phyloP scores from a whole-genome alignment of 2,888 invertebrate species.

The Aphodius sticticus region DNA sequence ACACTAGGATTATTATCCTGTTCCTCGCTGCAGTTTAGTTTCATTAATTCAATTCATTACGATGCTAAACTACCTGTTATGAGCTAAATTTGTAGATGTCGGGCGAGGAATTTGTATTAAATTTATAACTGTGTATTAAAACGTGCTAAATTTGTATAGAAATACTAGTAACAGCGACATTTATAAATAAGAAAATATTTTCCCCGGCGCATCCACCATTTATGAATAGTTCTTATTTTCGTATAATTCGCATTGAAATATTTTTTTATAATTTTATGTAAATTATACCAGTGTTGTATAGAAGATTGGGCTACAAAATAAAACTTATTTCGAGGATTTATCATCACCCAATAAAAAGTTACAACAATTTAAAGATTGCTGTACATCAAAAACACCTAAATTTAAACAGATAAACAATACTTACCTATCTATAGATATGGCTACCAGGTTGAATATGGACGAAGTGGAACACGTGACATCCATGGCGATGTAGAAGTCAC shows the following conservation, averaged over 20 bases:
- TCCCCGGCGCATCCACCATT: no score
- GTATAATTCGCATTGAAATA: no score
- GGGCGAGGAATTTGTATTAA: background rate
- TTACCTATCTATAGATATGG: conserved; percentile 97
- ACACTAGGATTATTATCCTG: background rate
- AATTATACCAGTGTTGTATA: no score
- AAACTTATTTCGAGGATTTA: no score
- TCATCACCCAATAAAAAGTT: no score
- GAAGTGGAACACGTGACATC: conserved; percentile 98
- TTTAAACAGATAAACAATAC: conserved; percentile 47
- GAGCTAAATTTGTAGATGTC: background rate
- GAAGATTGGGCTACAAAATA: no score
- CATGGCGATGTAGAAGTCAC: conserved; percentile 97
- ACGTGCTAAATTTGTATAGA: background rate
- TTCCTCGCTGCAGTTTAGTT: background rate
- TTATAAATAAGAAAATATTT: no score
- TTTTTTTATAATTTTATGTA: no score
- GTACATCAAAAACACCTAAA: no score
- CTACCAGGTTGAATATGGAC: conserved; percentile 97
- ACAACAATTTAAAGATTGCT: no score
- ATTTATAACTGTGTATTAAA: background rate
- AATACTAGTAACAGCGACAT: background rate
- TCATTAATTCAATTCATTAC: background rate
- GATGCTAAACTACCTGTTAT: background rate
- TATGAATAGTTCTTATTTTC: no score